These are phyloP conservation scores for Ellobius talpinus DNA, from an alignment of 2,113 vertebrate genomes.

Conservation along the genomic window DNA sequence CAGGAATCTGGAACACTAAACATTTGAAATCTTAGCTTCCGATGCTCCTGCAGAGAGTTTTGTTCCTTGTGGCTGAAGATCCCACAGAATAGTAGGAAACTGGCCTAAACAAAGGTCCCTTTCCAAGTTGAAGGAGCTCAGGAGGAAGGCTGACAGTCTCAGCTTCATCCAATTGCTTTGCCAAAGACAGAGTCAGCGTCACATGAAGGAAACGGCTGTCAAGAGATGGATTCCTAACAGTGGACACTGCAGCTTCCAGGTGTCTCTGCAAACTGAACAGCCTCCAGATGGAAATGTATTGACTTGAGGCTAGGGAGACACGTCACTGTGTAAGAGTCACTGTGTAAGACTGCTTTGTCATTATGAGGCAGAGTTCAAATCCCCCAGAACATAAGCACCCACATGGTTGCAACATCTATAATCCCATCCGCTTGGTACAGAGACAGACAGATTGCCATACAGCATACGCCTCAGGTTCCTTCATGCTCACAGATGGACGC, in stretches of 20 bases:
- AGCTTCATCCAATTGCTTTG: not conserved
- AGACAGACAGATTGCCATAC: not conserved
- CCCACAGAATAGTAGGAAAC: fast-evolving
- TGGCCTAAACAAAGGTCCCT: fast-evolving
- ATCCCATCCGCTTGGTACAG: not conserved
- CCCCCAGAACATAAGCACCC: not conserved
- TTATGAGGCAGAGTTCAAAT: not conserved
- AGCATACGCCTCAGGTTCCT: not conserved
- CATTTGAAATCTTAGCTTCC: not conserved
- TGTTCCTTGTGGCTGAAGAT: not conserved
- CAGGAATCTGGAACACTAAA: fast-evolving
- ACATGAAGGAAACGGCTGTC: fast-evolving
- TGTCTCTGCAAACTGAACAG: not conserved
- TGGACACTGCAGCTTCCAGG: not conserved
- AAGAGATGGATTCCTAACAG: not conserved
- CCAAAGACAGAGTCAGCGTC: not conserved
- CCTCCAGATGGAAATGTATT: not conserved
- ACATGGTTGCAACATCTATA: not conserved
- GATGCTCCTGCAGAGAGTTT: not conserved
- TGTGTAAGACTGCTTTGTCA: no score
- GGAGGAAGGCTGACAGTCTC: fast-evolving
- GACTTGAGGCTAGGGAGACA: not conserved
- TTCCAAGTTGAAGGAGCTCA: not conserved
- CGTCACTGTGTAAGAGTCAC: not conserved
- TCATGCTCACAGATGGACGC: not conserved